Conservation (phyloP, 64 coral and sea anemone genomes). For the Porites australiensis region DNA sequence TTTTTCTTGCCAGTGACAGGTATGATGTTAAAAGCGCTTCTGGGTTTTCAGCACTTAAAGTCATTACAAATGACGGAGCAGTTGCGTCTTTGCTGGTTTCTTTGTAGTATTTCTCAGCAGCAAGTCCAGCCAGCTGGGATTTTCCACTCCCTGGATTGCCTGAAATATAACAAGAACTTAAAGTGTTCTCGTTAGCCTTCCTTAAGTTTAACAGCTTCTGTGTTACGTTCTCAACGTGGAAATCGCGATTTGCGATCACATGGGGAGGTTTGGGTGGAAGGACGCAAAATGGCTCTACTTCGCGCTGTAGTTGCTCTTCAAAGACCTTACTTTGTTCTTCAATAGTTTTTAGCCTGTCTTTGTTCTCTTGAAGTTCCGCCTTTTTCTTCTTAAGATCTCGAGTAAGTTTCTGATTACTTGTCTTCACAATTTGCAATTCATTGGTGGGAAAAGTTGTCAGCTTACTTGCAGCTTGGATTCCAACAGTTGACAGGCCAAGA, state of each 20-base stretch:
- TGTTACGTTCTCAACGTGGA: background rate
- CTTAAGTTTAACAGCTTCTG: background rate
- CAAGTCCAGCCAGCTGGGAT: conserved; percentile 34
- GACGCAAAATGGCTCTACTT: conserved; percentile 13
- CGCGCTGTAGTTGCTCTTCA: conserved; percentile 16
- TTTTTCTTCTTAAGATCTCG: too few relatives aligned
- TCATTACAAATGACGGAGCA: conserved; percentile 2
- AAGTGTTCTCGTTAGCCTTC: background rate
- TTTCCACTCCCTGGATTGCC: conserved; percentile 22
- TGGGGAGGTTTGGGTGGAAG: conserved; percentile 10
- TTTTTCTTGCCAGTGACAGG: background rate
- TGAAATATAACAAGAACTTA: background rate
- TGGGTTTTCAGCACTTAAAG: background rate
- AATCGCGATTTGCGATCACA: background rate
- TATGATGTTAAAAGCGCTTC: conserved; percentile 35
- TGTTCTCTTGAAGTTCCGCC: too few relatives aligned
- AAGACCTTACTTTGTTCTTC: conserved; percentile 13
- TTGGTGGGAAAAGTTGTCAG: conserved; percentile 33
- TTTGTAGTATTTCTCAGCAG: background rate
- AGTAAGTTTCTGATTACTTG: too few relatives aligned
- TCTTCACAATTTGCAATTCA: background rate
- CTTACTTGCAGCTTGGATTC: conserved; percentile 29
- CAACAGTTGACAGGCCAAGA: background rate
- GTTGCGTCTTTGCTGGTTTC: background rate
- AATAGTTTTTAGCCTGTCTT: too few relatives aligned